Conservation (phyloP, 2,888 invertebrate genomes). For the Chloroclystis v-ata region DNA sequence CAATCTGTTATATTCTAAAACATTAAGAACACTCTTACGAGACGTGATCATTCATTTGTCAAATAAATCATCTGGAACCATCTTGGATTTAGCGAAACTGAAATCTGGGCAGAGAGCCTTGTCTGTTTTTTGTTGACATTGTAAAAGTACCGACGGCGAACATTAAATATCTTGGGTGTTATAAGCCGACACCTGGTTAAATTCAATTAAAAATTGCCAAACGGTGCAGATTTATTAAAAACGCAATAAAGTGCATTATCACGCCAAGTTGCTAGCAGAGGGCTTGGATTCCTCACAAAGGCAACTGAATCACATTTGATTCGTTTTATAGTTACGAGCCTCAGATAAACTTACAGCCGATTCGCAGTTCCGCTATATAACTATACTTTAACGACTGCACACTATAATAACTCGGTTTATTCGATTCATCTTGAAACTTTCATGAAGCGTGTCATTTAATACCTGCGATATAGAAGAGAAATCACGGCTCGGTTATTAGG, state of each 20-base stretch:
- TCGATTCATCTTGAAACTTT: conserved; percentile 33
- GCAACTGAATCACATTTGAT: conserved; percentile 62
- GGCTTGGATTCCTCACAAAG: conserved; percentile 54
- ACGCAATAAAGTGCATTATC: conserved; percentile 58
- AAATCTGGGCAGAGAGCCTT: conserved; percentile 10
- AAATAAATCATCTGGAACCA: conserved; percentile 23
- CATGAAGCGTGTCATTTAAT: conserved; percentile 15
- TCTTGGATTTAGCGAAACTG: conserved; percentile 2
- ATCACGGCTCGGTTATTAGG: too few relatives aligned
- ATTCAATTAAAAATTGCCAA: conserved; percentile 66
- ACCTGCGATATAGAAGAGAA: conserved; percentile 16
- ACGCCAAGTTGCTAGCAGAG: conserved; percentile 45
- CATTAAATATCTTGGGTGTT: conserved; percentile 51
- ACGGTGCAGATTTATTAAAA: conserved; percentile 59
- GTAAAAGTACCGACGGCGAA: conserved; percentile 32
- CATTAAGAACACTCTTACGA: conserved; percentile 9
- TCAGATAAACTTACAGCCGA: conserved; percentile 54
- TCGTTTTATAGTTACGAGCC: conserved; percentile 61
- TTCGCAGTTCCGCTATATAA: conserved; percentile 36
- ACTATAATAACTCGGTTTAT: conserved; percentile 36
- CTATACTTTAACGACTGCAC: conserved; percentile 37
- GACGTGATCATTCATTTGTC: conserved; percentile 32
- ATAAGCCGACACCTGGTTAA: conserved; percentile 55
- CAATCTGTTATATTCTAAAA: not conserved
- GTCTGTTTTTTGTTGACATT: conserved; percentile 26